These are phyloP conservation scores for Podilymbus podiceps DNA, from an alignment of 2,113 vertebrate species.

Conservation along the genomic window DNA sequence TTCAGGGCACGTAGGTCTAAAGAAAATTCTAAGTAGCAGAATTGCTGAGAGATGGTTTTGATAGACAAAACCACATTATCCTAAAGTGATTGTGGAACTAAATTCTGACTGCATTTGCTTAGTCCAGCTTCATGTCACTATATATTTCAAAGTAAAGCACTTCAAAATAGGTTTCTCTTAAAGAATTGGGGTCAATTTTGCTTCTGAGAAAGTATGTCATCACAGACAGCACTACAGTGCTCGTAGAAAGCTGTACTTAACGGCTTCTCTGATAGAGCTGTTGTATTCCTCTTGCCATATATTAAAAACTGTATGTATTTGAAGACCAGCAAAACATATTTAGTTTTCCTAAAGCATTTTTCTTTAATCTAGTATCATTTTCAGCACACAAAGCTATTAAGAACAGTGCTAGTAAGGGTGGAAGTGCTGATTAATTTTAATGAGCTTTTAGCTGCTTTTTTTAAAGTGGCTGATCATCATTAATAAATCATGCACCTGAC, in stretches of 20 bases:
- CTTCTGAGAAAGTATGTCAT: constrained; percentile 23
- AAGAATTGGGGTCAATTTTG: constrained; percentile 1
- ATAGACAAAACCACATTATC: constrained; percentile 1
- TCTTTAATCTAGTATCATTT: neutral
- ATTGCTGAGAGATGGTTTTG: constrained; percentile 7
- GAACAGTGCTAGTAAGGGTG: neutral
- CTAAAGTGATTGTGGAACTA: neutral
- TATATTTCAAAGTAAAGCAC: constrained; percentile 32
- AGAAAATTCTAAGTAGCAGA: neutral
- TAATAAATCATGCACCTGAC: constrained; percentile 1
- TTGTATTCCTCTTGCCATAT: neutral
- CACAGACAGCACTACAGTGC: neutral
- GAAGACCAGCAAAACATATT: neutral
- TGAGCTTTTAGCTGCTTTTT: neutral
- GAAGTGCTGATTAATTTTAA: constrained; percentile 38
- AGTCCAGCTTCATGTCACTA: constrained; percentile 13
- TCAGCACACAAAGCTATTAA: neutral
- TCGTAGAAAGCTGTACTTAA: neutral
- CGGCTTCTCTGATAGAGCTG: neutral
- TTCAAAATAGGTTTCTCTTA: neutral
- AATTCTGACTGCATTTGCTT: constrained; percentile 18
- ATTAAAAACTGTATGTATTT: neutral
- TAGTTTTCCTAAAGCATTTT: neutral
- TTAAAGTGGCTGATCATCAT: neutral
- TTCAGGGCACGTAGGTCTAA: neutral